These are phyloP conservation scores for Podarcis muralis DNA, from an alignment of 2,113 vertebrate genomes.

Conservation along the genomic window DNA sequence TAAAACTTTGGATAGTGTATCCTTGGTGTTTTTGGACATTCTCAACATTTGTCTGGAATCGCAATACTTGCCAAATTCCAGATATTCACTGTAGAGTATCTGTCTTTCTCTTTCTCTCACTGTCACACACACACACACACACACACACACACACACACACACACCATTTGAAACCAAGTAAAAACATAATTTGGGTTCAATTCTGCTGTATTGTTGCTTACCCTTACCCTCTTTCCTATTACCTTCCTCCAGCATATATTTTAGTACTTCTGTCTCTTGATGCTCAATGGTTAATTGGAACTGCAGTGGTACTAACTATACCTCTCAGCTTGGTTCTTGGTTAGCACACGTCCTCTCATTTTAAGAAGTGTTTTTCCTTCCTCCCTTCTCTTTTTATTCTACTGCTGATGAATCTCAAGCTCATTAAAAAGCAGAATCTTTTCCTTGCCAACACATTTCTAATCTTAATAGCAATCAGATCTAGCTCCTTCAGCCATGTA, in stretches of 20 bases:
- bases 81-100: not conserved
- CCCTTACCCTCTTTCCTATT: slow-evolving; percentile 31
- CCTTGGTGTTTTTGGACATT: not conserved
- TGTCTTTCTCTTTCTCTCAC: too few relatives aligned
- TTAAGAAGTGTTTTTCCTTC: slow-evolving; percentile 25
- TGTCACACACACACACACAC: not conserved
- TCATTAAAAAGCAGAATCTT: slow-evolving; percentile 54
- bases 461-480: slow-evolving; percentile 60
- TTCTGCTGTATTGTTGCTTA: slow-evolving; percentile 48
- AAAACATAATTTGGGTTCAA: not conserved
- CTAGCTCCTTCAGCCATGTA: slow-evolving; percentile 46
- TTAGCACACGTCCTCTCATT: slow-evolving; percentile 44
- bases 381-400: slow-evolving; percentile 43
- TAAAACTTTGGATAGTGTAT: not conserved
- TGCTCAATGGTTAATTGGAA: slow-evolving; percentile 46
- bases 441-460: slow-evolving; percentile 53
- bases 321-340: slow-evolving; percentile 41
- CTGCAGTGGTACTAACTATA: slow-evolving; percentile 49
- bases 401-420: slow-evolving; percentile 55
- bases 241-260: slow-evolving; percentile 50
- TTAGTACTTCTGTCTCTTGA: slow-evolving; percentile 43
- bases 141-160: not conserved
- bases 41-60: not conserved
- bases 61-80: not conserved
- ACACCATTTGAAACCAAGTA: not conserved